Evolutionary conservation across 2,888 invertebrate species (phyloP).

Genomic region (Lasius platythorax): DNA sequence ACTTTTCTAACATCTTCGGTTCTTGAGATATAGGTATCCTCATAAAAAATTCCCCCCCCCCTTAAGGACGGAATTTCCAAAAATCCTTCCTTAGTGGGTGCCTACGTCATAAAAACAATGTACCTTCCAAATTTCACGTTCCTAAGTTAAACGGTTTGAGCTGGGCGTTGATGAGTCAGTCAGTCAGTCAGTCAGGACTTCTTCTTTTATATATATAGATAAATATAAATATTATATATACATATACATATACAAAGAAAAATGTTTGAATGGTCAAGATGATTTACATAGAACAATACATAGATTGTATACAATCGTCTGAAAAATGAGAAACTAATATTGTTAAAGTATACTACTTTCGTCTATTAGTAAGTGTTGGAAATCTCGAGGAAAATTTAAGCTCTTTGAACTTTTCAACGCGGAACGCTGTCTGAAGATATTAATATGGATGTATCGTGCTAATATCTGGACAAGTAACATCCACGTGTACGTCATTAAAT

Average conservation of each 20-base stretch:
- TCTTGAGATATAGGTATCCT: too few species aligned
- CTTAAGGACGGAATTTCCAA: too few species aligned
- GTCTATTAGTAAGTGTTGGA: constrained; percentile 11
- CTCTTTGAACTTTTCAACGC: constrained; percentile 45
- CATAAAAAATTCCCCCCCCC: too few species aligned
- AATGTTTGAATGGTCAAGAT: background rate
- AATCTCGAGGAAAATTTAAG: constrained; percentile 38
- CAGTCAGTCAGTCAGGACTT: too few species aligned
- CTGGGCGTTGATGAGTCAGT: too few species aligned
- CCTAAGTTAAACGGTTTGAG: too few species aligned
- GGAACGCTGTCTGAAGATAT: constrained; percentile 40
- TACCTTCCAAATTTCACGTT: too few species aligned
- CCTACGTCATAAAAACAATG: too few species aligned
- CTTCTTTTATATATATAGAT: too few species aligned
- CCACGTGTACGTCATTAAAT: constrained; percentile 77
- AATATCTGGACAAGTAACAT: constrained; percentile 60
- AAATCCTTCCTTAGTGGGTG: too few species aligned
- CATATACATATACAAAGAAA: background rate
- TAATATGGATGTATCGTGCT: constrained; percentile 66
- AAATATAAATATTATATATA: background rate
- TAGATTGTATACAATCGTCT: background rate
- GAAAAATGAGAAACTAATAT: constrained; percentile 16
- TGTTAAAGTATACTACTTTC: constrained; percentile 16
- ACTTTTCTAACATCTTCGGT: too few species aligned
- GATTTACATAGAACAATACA: background rate